Evolutionary conservation across 2,797 vertebrate species (phyloP), one percentile per base, ranked within the genome.

Genomic region (Sebastes taczanowskii): DNA sequence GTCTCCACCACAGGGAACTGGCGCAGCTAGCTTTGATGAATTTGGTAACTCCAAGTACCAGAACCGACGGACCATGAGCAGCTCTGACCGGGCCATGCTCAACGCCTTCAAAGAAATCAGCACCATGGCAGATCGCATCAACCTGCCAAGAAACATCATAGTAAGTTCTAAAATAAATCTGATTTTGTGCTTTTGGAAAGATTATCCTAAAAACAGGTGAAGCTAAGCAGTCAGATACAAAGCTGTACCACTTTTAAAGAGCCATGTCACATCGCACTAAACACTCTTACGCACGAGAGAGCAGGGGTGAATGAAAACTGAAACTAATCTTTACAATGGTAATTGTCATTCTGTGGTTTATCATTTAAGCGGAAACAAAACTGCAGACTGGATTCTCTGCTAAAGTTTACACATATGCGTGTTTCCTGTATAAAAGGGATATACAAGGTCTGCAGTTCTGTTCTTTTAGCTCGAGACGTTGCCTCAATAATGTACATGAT

Each of bases 31-130:
- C 91, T 99, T 99, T 90, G 99, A 99, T 61, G 99, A 99, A 90
- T 99, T 99, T 61, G 99, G 98, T 32, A 99, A 99, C 94, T 97
- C 97, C 0, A 99, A 99, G 91, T 99, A 99, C 89, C 99, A 99
- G 80, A 99, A 99, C 91, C 97, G 98, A 11, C 96, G 98, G 86
- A 99, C 98, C 49, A 99, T 99, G 98, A 99, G 97, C 94, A 99
- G 98, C 89, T 99, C 97, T 1, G 99, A 99, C 92, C 95, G 98
- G 53, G 98, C 99, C 8, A 99, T 99, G 98, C 97, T 99, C 91
- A 99, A 99, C 4, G 99, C 99, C 63, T 99, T 99, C 74, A 99
- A 99, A 95, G 99, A 99, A 92, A 99, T 99, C 77, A 98, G 96
- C 4, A 99, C 97, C 86, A 99, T 99, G 99, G 97, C 99, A 1